Evolutionary conservation across 2,113 vertebrate genomes (phyloP).

Genomic region (Ophthalmolycus amberensis): DNA sequence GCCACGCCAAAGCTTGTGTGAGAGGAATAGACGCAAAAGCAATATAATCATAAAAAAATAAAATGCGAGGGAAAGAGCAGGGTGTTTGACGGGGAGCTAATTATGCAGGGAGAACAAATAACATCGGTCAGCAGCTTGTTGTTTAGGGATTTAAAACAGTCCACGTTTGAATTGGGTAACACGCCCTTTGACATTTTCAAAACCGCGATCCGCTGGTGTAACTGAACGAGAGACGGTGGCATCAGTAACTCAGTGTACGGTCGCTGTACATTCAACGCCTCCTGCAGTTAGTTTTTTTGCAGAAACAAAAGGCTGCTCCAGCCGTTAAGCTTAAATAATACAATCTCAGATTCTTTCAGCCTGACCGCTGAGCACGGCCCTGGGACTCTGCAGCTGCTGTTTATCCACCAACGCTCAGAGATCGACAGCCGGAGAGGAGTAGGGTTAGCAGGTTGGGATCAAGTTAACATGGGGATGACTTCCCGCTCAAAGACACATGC

Average conservation of each 20-base stretch:
- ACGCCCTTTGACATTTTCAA: slow-evolving; percentile 48
- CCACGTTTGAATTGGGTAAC: background rate
- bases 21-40: slow-evolving; percentile 41
- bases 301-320: background rate
- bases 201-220: slow-evolving; percentile 8
- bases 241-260: background rate
- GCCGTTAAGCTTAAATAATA: slow-evolving; percentile 41
- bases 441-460: background rate
- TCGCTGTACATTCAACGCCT: background rate
- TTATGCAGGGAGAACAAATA: slow-evolving; percentile 58
- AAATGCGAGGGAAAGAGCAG: slow-evolving; percentile 21
- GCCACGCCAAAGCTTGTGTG: slow-evolving; percentile 40
- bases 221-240: background rate
- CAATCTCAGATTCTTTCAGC: background rate
- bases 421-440: background rate
- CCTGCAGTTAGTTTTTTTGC: background rate
- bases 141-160: slow-evolving; percentile 46
- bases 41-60: slow-evolving; percentile 29
- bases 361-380: background rate
- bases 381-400: slow-evolving; percentile 4
- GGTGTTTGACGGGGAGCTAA: slow-evolving; percentile 65
- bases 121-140: slow-evolving; percentile 72
- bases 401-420: slow-evolving; percentile 19
- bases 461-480: background rate
- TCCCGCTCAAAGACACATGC: background rate